A percentile compares a stretch with the other conserved stretches of the same genome.
Conservation (phyloP, 2,113 vertebrate genomes). For the Ictalurus furcatus region DNA sequence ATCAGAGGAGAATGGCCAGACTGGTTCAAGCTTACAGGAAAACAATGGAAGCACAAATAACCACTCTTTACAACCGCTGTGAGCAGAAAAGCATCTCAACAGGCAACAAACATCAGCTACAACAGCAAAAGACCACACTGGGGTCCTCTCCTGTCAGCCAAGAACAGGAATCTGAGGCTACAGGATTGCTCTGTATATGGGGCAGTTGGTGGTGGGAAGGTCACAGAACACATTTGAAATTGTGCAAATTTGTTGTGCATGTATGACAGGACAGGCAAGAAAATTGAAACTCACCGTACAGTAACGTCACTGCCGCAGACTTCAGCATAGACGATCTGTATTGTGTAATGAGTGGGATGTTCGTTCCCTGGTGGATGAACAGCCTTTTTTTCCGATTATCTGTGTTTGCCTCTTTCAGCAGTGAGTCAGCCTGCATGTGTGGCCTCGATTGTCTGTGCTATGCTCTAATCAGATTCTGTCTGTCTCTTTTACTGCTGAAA, state of each 20-base stretch:
- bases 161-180: background rate
- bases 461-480: slow-evolving; percentile 28
- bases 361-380: slow-evolving; percentile 11
- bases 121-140: background rate
- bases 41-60: background rate
- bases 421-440: slow-evolving; percentile 4
- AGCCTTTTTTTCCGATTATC: background rate
- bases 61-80: background rate
- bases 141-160: background rate
- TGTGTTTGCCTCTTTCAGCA: slow-evolving; percentile 15
- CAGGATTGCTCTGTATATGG: background rate
- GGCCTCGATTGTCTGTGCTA: slow-evolving; percentile 8
- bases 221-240: background rate
- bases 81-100: background rate
- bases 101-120: background rate
- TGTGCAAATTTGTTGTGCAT: background rate
- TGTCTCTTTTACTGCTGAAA: slow-evolving; percentile 28
- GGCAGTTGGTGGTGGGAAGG: background rate
- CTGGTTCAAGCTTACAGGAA: background rate
- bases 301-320: background rate
- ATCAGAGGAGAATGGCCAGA: background rate
- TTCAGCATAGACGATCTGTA: background rate
- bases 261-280: background rate
- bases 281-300: background rate
- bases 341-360: slow-evolving; percentile 25